A percentile compares a stretch with the other conserved stretches of the same genome.
These are phyloP conservation scores for Erebia epiphron DNA, from an alignment of 2,888 invertebrate genomes.

Conservation along the genomic window DNA sequence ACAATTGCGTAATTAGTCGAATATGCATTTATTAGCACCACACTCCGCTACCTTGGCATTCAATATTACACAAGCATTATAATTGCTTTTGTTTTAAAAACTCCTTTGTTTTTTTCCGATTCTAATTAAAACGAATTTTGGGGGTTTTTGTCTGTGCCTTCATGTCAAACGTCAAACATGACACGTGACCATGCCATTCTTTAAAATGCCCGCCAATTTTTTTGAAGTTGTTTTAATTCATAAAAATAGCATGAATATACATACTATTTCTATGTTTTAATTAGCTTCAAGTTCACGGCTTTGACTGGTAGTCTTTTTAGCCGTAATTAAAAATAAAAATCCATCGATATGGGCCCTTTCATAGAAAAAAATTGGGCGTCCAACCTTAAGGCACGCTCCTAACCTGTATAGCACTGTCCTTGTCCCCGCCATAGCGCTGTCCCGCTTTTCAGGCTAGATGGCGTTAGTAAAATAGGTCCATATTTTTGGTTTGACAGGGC, in stretches of 20 bases:
- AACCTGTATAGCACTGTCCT: too few species aligned
- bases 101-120: conserved; percentile 10
- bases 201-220: conserved; percentile 8
- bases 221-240: neutral
- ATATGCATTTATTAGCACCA: conserved; percentile 35
- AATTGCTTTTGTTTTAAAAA: conserved; percentile 17
- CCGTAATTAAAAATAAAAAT: neutral
- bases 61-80: conserved; percentile 19
- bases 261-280: too few species aligned
- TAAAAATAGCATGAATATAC: too few species aligned
- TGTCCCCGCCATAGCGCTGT: too few species aligned
- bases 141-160: conserved; percentile 13
- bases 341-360: too few species aligned
- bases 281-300: neutral
- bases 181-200: neutral
- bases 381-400: too few species aligned
- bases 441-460: too few species aligned
- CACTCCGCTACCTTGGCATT: conserved; percentile 39
- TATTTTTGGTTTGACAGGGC: too few species aligned
- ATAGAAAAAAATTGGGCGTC: too few species aligned
- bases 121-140: conserved; percentile 2
- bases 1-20: conserved; percentile 37
- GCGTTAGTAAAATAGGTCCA: too few species aligned
- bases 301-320: conserved; percentile 3
- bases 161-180: neutral